Evolutionary conservation across 2,888 invertebrate genomes (phyloP).

Genomic region (Venusia cambrica): DNA sequence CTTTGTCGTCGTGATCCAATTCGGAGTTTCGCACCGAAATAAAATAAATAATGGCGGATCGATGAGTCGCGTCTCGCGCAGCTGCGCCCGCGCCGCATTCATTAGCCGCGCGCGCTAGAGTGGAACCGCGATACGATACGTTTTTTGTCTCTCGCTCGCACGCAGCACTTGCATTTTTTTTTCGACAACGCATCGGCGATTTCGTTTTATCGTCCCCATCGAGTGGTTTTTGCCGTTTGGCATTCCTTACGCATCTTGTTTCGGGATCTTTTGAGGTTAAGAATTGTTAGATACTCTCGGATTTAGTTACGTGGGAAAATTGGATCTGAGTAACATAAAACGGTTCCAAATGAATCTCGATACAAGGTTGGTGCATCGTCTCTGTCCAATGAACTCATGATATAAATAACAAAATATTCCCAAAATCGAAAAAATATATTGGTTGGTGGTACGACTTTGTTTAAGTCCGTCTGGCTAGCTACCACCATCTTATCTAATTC

Average conservation of each 20-base stretch:
- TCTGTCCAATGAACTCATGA: too few species aligned
- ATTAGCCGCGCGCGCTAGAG: conserved; percentile 74
- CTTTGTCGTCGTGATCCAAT: conserved; percentile 76
- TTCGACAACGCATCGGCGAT: conserved; percentile 75
- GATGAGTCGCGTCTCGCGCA: conserved; percentile 55
- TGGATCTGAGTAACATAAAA: conserved; percentile 6
- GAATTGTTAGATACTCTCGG: conserved; percentile 39
- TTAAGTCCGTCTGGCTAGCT: too few species aligned
- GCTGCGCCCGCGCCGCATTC: conserved; percentile 71
- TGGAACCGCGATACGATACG: conserved; percentile 76
- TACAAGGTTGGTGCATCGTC: too few species aligned
- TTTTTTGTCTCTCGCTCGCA: conserved; percentile 77
- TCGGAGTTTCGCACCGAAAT: conserved; percentile 74
- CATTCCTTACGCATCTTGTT: conserved; percentile 72
- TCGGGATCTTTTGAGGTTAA: conserved; percentile 57
- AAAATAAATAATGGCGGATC: conserved; percentile 77
- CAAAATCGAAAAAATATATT: too few species aligned
- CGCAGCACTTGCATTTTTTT: conserved; percentile 74
- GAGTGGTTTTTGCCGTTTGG: conserved; percentile 73
- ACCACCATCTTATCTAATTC: too few species aligned
- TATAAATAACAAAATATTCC: too few species aligned
- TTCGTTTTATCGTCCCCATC: conserved; percentile 76
- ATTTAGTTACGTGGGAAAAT: conserved; percentile 41
- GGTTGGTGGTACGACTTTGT: too few species aligned
- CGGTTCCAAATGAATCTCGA: too few species aligned